These are phyloP conservation scores for Momotus momota DNA, from an alignment of 2,797 vertebrate species.

Conservation along the genomic window DNA sequence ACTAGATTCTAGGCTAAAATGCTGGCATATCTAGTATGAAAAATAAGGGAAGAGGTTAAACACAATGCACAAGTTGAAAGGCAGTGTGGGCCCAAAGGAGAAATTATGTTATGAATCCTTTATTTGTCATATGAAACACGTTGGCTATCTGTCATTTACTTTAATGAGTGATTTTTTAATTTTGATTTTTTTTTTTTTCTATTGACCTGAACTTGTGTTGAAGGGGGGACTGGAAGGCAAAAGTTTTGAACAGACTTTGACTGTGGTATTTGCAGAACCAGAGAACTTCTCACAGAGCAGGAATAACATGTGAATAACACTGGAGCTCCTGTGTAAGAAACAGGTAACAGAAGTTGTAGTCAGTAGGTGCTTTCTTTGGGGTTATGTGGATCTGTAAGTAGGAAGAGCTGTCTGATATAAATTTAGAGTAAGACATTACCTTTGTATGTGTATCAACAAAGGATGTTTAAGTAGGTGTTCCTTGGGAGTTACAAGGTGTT, in stretches of 20 bases:
- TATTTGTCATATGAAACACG: not conserved
- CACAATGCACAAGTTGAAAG: not conserved
- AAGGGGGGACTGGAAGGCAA: not conserved
- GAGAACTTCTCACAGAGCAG: not conserved
- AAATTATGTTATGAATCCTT: not conserved
- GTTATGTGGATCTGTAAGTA: not conserved
- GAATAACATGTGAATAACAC: not conserved
- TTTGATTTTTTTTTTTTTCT: not conserved
- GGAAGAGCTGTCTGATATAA: not conserved
- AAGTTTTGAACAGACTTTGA: not conserved
- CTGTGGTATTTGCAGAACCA: not conserved
- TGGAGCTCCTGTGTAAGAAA: not conserved
- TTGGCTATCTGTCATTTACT: not conserved
- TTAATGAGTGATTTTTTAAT: not conserved
- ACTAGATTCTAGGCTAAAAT: not conserved
- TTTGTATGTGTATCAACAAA: not conserved
- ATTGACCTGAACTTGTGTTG: not conserved
- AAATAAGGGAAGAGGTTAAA: not conserved
- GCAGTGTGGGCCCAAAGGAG: not conserved
- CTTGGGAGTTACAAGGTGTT: not conserved
- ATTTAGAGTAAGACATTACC: not conserved
- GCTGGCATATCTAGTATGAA: not conserved
- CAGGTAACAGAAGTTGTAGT: not conserved
- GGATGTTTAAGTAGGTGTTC: not conserved
- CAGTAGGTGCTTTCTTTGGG: accelerated